Conservation (phyloP, 2,888 invertebrate species). For the Thymelicus acteon region DNA sequence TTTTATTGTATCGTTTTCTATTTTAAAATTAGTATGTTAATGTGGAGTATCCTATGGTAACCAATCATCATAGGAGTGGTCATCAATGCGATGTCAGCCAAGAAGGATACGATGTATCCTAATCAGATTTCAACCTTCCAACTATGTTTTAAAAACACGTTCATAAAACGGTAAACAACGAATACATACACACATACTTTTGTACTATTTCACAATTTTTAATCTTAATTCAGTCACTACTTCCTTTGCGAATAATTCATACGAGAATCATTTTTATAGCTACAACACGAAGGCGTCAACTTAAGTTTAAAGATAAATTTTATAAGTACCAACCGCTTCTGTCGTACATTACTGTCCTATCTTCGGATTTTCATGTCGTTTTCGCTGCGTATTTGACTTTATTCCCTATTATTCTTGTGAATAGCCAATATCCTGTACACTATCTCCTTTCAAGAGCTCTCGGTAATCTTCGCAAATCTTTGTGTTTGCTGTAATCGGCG, state of each 20-base stretch:
- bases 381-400: conserved; percentile 54
- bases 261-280: neutral
- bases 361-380: conserved; percentile 66
- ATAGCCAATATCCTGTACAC: neutral
- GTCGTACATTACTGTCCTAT: conserved; percentile 74
- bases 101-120: no score
- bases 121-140: no score
- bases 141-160: no score
- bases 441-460: neutral
- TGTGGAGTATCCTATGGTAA: no score
- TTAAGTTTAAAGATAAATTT: neutral
- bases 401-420: conserved; percentile 32
- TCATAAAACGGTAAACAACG: no score
- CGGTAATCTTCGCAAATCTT: neutral
- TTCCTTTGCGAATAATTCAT: no score
- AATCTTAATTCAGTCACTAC: no score
- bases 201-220: no score
- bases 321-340: neutral
- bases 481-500: no score
- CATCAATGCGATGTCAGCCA: no score
- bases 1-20: conserved; percentile 35
- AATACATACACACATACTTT: no score
- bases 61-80: no score
- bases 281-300: neutral
- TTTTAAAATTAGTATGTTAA: neutral